Base-by-base conservation (phyloP, 2,113 vertebrate species). In the Phaetusa simplex region DNA sequence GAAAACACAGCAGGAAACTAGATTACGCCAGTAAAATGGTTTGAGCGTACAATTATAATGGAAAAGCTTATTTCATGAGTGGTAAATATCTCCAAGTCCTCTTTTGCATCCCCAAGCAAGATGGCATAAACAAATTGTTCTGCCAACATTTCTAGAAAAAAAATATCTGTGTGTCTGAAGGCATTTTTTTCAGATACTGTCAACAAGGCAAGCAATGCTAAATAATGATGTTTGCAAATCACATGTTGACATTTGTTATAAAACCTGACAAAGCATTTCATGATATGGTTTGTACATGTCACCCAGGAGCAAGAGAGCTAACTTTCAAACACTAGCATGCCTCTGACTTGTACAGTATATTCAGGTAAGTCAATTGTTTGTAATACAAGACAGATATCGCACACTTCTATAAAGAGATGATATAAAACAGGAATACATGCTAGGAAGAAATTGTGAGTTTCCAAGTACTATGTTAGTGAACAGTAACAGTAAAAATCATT, bases 121-220 rank as follows among this genome's bases (percentile, higher is more conserved):
- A 79, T 4, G 95, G 81, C 67, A 94, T 80, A 77, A 95, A 93
- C 38, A 93, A 90, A 88, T 32, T 79, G 29, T 61, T 94, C 82
- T 94, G 71, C 64, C 77, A 95, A 29, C 21, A 59, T 5, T 30
- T 72, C 43, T 15, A 86, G 43, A 86, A 89, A 92, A 43, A 47
- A 86, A 74, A 32, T 13, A 32, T 13, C 34, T 61, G 43, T 45
- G 34, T 56, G 29, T 77, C 64, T 73, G 80, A 85, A 86, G 58
- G 62, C 59, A 86, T 77, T 88, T 81, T 89, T 43, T 72, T 32
- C 50, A 86, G n/a, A 83, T 32, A 76, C 14, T 3, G 6, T 11
- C 64, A 45, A 80, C 32, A 77, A 65, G 64, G 26, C n/a, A 95
- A 80, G 43, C 40, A 82, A 20, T 19, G 78, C 30, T 78, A 81